Conservation (phyloP, 2,113 vertebrate species). For the Brachyistius frenatus region DNA sequence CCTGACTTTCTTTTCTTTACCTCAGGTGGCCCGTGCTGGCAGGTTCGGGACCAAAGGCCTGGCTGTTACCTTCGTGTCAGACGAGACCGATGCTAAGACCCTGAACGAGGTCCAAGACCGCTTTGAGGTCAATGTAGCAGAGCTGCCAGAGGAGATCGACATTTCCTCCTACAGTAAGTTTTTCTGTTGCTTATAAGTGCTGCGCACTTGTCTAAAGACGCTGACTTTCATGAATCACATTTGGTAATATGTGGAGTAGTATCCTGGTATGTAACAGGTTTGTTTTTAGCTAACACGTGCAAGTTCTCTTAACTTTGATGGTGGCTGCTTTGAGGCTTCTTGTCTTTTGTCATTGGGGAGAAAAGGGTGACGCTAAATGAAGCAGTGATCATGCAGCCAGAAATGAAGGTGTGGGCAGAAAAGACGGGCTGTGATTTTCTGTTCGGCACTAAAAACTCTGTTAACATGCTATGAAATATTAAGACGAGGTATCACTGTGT, state of each 20-base stretch:
- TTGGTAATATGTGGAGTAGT: too few relatives aligned
- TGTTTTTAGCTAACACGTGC: too few relatives aligned
- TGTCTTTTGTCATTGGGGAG: background rate
- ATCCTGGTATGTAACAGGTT: background rate
- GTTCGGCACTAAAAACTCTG: too few relatives aligned
- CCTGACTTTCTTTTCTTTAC: background rate
- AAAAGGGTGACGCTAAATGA: background rate
- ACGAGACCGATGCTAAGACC: conserved; percentile 89
- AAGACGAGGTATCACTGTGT: too few relatives aligned
- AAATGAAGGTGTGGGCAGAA: too few relatives aligned
- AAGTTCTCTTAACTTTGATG: too few relatives aligned
- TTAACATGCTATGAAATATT: too few relatives aligned
- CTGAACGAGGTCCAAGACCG: conserved; percentile 92
- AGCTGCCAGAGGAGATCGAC: conserved; percentile 91
- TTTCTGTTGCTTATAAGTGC: background rate
- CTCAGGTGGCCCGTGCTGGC: conserved; percentile 90
- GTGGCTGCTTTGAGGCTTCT: too few relatives aligned
- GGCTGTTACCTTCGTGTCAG: conserved; percentile 91
- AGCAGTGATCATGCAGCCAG: too few relatives aligned
- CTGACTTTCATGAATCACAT: background rate
- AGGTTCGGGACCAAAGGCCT: conserved; percentile 92
- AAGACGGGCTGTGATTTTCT: too few relatives aligned
- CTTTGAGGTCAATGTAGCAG: conserved; percentile 92
- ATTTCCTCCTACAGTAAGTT: conserved; percentile 92
- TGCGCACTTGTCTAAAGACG: background rate